These are phyloP conservation scores for Semnornis frantzii DNA, from an alignment of 2,113 vertebrate species.

Conservation along the genomic window DNA sequence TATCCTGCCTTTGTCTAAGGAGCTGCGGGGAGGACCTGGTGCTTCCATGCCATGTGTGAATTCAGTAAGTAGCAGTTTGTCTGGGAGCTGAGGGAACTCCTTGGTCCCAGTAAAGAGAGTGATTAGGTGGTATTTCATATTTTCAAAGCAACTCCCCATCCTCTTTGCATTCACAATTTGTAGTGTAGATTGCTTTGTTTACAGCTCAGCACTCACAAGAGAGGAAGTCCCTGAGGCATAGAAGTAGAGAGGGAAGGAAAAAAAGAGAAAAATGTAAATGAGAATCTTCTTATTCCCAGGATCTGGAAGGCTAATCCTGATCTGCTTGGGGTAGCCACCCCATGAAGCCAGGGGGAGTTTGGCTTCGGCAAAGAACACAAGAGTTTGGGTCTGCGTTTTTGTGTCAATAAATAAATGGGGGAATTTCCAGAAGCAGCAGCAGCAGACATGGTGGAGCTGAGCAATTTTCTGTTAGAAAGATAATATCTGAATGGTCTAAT, in stretches of 20 bases:
- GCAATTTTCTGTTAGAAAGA: constrained; percentile 39
- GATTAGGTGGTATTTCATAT: not conserved
- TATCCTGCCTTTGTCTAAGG: not conserved
- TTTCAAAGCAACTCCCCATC: not conserved
- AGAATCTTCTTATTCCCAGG: not conserved
- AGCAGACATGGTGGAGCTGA: not conserved
- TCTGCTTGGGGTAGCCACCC: not conserved
- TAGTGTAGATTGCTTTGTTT: not conserved
- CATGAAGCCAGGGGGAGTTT: not conserved
- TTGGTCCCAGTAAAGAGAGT: not conserved
- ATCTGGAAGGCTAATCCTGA: not conserved
- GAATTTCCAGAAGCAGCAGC: constrained; percentile 13
- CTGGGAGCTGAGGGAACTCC: not conserved
- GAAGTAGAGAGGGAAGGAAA: not conserved
- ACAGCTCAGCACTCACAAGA: not conserved
- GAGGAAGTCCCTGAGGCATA: not conserved
- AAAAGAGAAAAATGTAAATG: not conserved
- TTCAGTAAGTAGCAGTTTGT: not conserved
- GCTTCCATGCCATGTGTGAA: not conserved
- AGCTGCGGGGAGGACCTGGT: not conserved
- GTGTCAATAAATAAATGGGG: not conserved
- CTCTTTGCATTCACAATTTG: not conserved
- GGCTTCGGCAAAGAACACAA: not conserved
- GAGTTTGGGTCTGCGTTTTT: not conserved
- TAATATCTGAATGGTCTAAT: constrained; percentile 56